Evolutionary conservation across 64 coral and sea anemone species (phyloP).

Genomic region (Anthopleura sola): DNA sequence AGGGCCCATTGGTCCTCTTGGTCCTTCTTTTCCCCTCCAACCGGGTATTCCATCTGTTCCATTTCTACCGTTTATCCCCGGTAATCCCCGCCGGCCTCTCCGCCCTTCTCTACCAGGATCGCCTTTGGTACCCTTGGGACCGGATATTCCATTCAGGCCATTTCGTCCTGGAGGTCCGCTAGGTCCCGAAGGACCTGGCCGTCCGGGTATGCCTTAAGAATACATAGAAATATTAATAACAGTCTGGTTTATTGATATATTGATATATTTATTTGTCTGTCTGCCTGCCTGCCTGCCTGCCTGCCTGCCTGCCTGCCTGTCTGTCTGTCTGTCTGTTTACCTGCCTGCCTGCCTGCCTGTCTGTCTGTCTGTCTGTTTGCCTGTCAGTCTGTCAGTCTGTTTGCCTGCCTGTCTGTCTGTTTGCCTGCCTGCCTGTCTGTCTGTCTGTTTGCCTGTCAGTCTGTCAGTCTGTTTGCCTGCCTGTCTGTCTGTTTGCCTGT

Average conservation of each 20-base stretch:
- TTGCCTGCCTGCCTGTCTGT: background rate
- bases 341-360: background rate
- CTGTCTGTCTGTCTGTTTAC: background rate
- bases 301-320: background rate
- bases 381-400: background rate
- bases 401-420: background rate
- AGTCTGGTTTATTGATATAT: background rate
- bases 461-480: background rate
- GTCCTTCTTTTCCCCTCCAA: slow-evolving; percentile 81
- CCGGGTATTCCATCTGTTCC: slow-evolving; percentile 80
- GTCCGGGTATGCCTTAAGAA: slow-evolving; percentile 69
- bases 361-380: no score
- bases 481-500: no score
- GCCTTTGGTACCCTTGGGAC: slow-evolving; percentile 52
- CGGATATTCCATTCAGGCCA: slow-evolving; percentile 75
- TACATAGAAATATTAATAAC: background rate
- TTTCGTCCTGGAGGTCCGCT: slow-evolving; percentile 85
- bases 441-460: no score
- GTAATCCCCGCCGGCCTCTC: slow-evolving; percentile 52
- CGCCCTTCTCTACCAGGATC: slow-evolving; percentile 42
- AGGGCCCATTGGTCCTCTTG: slow-evolving; percentile 65
- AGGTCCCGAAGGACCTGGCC: slow-evolving; percentile 50
- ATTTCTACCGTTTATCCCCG: slow-evolving; percentile 60
- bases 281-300: background rate
- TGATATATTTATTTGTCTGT: background rate